Conservation (phyloP, 2,113 vertebrate genomes). For the Syngnathus typhle region DNA sequence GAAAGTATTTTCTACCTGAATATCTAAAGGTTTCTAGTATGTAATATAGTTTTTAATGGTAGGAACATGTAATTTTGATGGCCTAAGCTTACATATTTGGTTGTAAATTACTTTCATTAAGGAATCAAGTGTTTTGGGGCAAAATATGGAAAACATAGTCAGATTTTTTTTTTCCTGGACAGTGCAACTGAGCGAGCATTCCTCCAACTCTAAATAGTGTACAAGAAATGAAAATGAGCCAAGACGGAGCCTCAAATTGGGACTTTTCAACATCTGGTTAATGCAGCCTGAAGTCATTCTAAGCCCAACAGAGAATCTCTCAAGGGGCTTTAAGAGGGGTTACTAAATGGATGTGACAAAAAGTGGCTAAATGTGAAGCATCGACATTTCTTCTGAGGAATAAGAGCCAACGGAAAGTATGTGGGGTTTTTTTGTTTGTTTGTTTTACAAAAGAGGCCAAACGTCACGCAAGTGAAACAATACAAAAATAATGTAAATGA, state of each 20-base stretch:
- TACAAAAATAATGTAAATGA: slow-evolving; percentile 39
- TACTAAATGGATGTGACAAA: slow-evolving; percentile 61
- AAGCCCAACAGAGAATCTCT: slow-evolving; percentile 34
- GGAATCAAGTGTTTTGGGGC: background rate
- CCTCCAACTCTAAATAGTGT: slow-evolving; percentile 20
- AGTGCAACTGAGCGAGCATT: background rate
- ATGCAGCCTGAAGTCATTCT: slow-evolving; percentile 40
- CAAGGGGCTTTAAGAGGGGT: slow-evolving; percentile 28
- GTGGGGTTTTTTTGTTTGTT: slow-evolving; percentile 22
- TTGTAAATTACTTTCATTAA: background rate
- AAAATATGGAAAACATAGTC: background rate
- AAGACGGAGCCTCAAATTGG: slow-evolving; percentile 37
- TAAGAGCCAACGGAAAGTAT: slow-evolving; percentile 49
- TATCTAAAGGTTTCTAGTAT: background rate
- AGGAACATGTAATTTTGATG: background rate
- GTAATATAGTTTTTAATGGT: background rate
- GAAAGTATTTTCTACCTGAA: background rate
- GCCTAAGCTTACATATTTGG: background rate
- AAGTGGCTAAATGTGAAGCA: slow-evolving; percentile 35
- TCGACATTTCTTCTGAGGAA: slow-evolving; percentile 48
- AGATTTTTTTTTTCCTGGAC: background rate
- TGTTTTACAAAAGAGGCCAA: slow-evolving; percentile 19
- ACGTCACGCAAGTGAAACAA: slow-evolving; percentile 40
- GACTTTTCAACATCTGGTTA: slow-evolving; percentile 53
- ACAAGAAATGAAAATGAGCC: slow-evolving; percentile 44